Base-by-base conservation (phyloP, 2,888 invertebrate genomes). In the Drosophila colorata region DNA sequence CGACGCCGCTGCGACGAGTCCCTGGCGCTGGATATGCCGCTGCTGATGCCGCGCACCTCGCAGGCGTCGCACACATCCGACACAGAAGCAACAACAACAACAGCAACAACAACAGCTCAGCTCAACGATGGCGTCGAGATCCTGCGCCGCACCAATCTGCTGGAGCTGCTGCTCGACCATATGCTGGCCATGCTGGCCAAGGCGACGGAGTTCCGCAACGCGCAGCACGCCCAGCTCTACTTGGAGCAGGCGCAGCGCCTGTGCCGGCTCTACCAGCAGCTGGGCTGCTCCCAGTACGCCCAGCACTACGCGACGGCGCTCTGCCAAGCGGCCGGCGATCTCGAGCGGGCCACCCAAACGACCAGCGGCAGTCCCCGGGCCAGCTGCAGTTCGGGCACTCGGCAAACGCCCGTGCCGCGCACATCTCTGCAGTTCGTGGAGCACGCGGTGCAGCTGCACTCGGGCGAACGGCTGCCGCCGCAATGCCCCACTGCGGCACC, bases 81-180 rank as follows among this genome's bases (percentile, higher is more conserved):
- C n/a, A n/a, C n/a, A 11, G 0, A 49, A 37, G 38, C 31, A 28
- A 13, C 37, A 3, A 0, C 16, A 16, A 16, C 38, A 9, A 38
- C 4, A 7, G 4, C 38, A 38, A 16, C n/a, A 0, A 25, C 46
- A 23, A 28, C 11, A 2, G 66, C 79, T 0, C 88, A 69, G 41
- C 69, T 88, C 3, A 91, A 90, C 64, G 89, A 91, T 25, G 90
- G 90, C 31, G 72, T 96, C 90, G 95, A 95, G 58, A 88, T 93
- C 2, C 93, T 94, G 66, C 93, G 95, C 51, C 93, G 94, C 47
- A 93, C 94, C n/a, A 91, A 94, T 57, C 93, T 96, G 1, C 90
- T 96, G 0, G 94, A 95, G 86, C 95, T 95, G 83, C 95, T 97
- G 80, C 94, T 96, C 49, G 93, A 94, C 16, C 96, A 96, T 83